These are phyloP conservation scores for Pantherophis vulpinus DNA, from an alignment of 2,797 vertebrate genomes.

Conservation along the genomic window DNA sequence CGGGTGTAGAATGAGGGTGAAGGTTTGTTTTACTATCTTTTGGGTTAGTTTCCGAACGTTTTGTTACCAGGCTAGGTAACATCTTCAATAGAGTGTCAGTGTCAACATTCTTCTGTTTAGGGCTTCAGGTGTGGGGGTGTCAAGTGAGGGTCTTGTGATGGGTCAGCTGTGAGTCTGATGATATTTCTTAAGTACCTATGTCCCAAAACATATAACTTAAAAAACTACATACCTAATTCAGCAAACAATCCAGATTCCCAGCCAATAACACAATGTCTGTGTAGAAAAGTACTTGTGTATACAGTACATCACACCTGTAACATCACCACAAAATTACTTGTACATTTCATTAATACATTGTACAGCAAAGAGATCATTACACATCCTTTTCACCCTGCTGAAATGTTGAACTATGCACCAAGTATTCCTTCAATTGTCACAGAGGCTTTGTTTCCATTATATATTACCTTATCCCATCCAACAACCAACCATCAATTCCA, in stretches of 20 bases:
- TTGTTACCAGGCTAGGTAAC: too few species aligned
- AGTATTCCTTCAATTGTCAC: background rate
- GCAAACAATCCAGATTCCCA: background rate
- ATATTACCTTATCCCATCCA: background rate
- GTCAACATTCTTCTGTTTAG: too few species aligned
- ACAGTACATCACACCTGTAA: background rate
- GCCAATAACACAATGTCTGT: background rate
- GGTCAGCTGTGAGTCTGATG: too few species aligned
- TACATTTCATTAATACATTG: background rate
- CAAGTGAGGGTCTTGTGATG: too few species aligned
- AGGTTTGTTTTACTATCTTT: too few species aligned
- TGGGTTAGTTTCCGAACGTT: too few species aligned
- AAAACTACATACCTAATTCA: background rate
- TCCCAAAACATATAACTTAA: background rate
- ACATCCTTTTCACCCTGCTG: background rate
- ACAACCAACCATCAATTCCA: background rate
- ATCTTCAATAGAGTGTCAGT: too few species aligned
- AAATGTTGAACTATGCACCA: background rate
- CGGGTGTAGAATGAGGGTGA: too few species aligned
- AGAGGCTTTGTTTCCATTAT: background rate
- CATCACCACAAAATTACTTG: background rate
- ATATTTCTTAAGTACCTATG: background rate
- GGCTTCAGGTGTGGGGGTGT: too few species aligned
- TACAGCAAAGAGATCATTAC: background rate
- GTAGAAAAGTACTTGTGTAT: background rate